Conservation (phyloP, 2,888 invertebrate genomes). For the Octodonta nipae region DNA sequence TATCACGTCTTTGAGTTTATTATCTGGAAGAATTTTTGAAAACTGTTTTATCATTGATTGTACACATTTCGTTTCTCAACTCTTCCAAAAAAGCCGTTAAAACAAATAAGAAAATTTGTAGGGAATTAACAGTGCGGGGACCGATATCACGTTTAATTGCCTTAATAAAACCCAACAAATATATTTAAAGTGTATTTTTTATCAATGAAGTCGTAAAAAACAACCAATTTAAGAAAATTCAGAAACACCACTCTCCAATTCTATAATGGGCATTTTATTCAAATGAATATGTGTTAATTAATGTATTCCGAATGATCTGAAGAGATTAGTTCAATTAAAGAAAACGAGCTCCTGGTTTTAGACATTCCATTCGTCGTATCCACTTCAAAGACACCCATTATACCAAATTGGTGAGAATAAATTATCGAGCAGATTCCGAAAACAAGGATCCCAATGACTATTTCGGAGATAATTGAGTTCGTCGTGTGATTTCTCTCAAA, state of each 20-base stretch:
- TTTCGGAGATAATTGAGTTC: constrained; percentile 20
- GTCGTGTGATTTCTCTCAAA: too few species aligned
- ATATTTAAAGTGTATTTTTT: constrained; percentile 1
- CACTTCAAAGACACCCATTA: constrained; percentile 32
- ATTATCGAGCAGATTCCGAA: constrained; percentile 29
- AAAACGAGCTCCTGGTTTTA: constrained; percentile 34
- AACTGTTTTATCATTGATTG: too few species aligned
- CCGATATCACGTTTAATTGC: too few species aligned
- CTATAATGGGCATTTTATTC: constrained; percentile 36
- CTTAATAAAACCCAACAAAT: too few species aligned
- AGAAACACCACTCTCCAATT: constrained; percentile 32
- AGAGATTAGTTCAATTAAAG: too few species aligned
- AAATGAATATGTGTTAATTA: constrained; percentile 37
- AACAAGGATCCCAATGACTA: constrained; percentile 32
- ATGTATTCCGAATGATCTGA: too few species aligned
- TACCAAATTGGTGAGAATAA: constrained; percentile 32
- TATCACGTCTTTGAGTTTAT: too few species aligned
- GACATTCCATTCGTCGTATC: constrained; percentile 29
- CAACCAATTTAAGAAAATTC: constrained; percentile 20
- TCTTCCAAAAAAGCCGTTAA: too few species aligned
- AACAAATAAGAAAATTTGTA: too few species aligned
- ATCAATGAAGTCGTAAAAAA: constrained; percentile 22
- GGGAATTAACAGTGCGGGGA: too few species aligned
- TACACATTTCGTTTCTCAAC: too few species aligned
- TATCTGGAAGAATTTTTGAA: too few species aligned